phyloP scores from a whole-genome alignment of 2,888 invertebrate species.

The Ophion obscuratus region DNA sequence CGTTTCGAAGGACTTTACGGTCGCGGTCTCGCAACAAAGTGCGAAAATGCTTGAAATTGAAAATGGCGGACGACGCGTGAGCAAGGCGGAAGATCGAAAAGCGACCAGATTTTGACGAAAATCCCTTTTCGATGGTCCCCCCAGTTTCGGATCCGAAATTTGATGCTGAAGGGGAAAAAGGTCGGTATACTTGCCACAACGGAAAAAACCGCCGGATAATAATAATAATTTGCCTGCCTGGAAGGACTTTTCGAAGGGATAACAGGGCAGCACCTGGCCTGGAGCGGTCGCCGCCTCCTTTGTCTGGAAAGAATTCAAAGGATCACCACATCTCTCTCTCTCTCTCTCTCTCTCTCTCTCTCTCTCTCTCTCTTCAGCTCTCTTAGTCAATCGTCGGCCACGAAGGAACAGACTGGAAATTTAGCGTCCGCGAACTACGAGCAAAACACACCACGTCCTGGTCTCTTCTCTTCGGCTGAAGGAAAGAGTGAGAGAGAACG shows the following conservation, averaged over 20 bases:
- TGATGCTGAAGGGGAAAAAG: background rate
- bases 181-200: too few species aligned
- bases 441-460: constrained; percentile 5
- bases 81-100: background rate
- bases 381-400: constrained; percentile 67
- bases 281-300: constrained; percentile 57
- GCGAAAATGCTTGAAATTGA: too few species aligned
- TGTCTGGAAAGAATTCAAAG: constrained; percentile 64
- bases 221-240: constrained; percentile 21
- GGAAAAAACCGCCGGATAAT: background rate
- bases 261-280: constrained; percentile 35
- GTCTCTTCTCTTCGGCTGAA: constrained; percentile 31
- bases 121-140: background rate
- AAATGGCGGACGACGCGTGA: too few species aligned
- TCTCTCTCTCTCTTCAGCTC: constrained; percentile 26
- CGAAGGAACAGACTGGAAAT: constrained; percentile 59
- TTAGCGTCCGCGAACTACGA: constrained; percentile 49
- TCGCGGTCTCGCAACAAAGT: too few species aligned
- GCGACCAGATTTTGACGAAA: background rate
- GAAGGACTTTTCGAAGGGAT: constrained; percentile 42
- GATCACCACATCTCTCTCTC: constrained; percentile 42
- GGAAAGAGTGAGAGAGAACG: constrained; percentile 9
- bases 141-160: background rate
- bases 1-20: too few species aligned
- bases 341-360: constrained; percentile 21